Conservation (phyloP, 2,113 vertebrate genomes). For the Eretmochelys imbricata region DNA sequence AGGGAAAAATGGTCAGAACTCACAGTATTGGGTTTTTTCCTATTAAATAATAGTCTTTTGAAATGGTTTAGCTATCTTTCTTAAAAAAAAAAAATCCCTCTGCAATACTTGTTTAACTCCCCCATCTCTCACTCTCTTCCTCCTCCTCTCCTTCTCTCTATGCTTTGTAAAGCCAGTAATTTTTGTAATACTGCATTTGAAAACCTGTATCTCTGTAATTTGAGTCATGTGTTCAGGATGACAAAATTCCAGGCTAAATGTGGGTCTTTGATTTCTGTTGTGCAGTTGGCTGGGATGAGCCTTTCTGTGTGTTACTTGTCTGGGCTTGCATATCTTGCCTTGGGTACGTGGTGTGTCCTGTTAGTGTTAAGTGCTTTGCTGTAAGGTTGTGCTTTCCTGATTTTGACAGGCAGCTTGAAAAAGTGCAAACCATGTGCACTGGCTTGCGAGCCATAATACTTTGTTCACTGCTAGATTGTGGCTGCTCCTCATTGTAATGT, state of each 20-base stretch:
- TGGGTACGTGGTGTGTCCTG: slow-evolving; percentile 7
- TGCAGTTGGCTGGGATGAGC: slow-evolving; percentile 6
- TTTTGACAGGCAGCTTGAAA: background rate
- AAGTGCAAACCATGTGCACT: background rate
- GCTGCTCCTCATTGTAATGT: fast-evolving
- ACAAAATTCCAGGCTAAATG: slow-evolving; percentile 76
- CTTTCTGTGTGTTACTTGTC: slow-evolving; percentile 42
- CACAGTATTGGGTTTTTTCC: background rate
- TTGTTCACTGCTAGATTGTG: fast-evolving
- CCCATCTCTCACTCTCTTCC: background rate
- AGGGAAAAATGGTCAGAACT: background rate
- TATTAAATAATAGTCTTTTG: background rate
- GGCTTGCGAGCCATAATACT: background rate
- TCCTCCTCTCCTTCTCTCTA: background rate
- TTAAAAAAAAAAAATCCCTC: background rate
- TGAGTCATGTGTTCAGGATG: slow-evolving; percentile 76
- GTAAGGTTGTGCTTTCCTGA: slow-evolving; percentile 23
- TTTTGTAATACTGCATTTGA: slow-evolving; percentile 55
- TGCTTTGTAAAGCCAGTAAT: slow-evolving; percentile 47
- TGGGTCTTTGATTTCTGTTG: slow-evolving; percentile 48
- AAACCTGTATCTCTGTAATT: slow-evolving; percentile 64
- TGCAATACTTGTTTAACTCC: background rate
- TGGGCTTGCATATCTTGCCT: slow-evolving; percentile 41
- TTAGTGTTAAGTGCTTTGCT: slow-evolving; percentile 24
- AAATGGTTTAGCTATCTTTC: background rate